Evolutionary conservation across 30 jellyfish, hydroid and myxozoan species (phyloP).

Genomic region (Phacellophora camtschatica): DNA sequence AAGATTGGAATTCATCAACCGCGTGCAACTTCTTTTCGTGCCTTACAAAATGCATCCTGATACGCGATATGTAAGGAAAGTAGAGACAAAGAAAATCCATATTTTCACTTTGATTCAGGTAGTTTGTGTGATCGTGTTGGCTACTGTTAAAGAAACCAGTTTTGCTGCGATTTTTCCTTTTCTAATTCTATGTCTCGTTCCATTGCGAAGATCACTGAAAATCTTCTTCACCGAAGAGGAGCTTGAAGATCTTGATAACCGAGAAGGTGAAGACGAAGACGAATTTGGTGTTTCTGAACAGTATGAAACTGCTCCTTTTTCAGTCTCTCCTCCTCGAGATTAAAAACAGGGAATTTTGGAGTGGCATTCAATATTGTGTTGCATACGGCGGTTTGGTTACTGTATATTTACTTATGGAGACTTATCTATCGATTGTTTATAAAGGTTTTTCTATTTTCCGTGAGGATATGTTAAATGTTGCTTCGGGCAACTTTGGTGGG

Average conservation of each 20-base stretch:
- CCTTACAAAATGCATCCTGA: constrained; percentile 86
- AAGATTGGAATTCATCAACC: constrained; percentile 60
- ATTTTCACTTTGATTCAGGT: constrained; percentile 72
- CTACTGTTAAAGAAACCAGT: constrained; percentile 59
- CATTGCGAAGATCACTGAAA: constrained; percentile 43
- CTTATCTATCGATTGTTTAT: too few relatives aligned
- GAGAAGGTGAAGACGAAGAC: constrained; percentile 65
- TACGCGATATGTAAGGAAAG: constrained; percentile 59
- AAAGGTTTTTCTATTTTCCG: too few relatives aligned
- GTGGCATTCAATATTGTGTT: too few relatives aligned
- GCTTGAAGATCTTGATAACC: constrained; percentile 66
- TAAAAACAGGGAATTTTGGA: too few relatives aligned
- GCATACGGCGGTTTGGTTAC: too few relatives aligned
- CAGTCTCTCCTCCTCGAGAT: neutral
- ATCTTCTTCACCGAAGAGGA: constrained; percentile 76
- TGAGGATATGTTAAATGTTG: too few relatives aligned
- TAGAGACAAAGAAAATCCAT: constrained; percentile 66
- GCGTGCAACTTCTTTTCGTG: constrained; percentile 66
- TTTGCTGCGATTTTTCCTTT: constrained; percentile 88
- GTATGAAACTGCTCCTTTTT: constrained; percentile 28
- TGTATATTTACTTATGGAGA: too few relatives aligned
- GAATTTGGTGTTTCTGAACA: constrained; percentile 44
- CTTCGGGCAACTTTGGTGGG: too few relatives aligned
- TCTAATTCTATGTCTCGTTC: constrained; percentile 67
- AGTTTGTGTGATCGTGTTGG: constrained; percentile 48